Evolutionary conservation across 35 echinoderm and acorn worm species (phyloP).

Genomic region (Heliocidaris tuberculata): DNA sequence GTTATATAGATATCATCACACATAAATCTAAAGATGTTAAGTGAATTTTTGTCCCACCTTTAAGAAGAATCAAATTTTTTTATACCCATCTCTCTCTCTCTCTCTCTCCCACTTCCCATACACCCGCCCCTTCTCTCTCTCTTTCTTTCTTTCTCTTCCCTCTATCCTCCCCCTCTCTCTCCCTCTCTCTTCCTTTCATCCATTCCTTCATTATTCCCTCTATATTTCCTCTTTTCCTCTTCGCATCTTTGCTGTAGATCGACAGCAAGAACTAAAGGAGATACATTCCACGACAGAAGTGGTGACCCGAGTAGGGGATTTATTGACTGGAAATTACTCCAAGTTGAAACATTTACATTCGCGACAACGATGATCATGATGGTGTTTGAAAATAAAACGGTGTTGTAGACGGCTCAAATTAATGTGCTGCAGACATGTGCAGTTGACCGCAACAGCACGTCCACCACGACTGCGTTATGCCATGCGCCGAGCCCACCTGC

Average conservation of each 20-base stretch:
- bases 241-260: background rate
- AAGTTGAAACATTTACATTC: constrained; percentile 12
- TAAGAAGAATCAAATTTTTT: too few species aligned
- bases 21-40: too few species aligned
- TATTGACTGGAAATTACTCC: background rate
- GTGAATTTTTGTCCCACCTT: too few species aligned
- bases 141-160: too few species aligned
- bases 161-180: too few species aligned
- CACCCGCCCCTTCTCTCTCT: too few species aligned
- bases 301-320: constrained; percentile 8
- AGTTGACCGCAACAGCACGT: background rate
- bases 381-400: background rate
- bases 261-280: background rate
- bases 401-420: background rate
- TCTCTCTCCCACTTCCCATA: too few species aligned
- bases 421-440: background rate
- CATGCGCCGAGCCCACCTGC: background rate
- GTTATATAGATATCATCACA: too few species aligned
- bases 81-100: too few species aligned
- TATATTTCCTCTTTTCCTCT: too few species aligned
- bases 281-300: background rate
- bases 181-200: too few species aligned
- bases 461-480: background rate
- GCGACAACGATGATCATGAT: background rate
- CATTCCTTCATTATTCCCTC: too few species aligned